Conservation (phyloP, 2,888 invertebrate genomes). For the Drosophila tripunctata region DNA sequence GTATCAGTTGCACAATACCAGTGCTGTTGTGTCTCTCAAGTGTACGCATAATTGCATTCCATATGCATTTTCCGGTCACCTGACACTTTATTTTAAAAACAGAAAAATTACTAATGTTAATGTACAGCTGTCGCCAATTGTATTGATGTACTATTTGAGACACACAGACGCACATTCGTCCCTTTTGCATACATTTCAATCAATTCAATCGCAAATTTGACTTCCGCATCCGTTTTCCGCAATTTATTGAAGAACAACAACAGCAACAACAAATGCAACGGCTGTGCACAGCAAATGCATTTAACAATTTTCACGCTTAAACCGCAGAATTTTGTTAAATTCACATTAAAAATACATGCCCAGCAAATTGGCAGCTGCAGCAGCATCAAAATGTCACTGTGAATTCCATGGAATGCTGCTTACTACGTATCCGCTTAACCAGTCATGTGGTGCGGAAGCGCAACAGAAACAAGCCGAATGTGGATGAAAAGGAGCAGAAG, state of each 20-base stretch:
- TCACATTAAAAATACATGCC: conserved; percentile 68
- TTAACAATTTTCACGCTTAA: conserved; percentile 68
- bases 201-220: conserved; percentile 75
- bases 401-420: conserved; percentile 42
- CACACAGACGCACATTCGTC: conserved; percentile 4
- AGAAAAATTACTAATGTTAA: conserved; percentile 2
- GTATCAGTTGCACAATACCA: conserved; percentile 1
- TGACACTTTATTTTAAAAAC: conserved; percentile 21
- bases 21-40: conserved; percentile 9
- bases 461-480: neutral
- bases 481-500: neutral
- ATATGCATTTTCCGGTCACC: conserved; percentile 43
- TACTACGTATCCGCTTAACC: conserved; percentile 50
- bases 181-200: conserved; percentile 73
- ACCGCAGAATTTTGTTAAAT: conserved; percentile 74
- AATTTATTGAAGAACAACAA: conserved; percentile 46
- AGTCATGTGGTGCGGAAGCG: conserved; percentile 25
- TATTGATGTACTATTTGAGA: neutral
- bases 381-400: conserved; percentile 65
- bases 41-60: conserved; percentile 51
- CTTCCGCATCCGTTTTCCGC: conserved; percentile 70
- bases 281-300: conserved; percentile 33
- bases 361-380: conserved; percentile 16
- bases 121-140: conserved; percentile 38
- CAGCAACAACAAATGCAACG: neutral